Evolutionary conservation across 1,140 invertebrate genomes (phyloP).

Genomic region (Drosophila varians): DNA sequence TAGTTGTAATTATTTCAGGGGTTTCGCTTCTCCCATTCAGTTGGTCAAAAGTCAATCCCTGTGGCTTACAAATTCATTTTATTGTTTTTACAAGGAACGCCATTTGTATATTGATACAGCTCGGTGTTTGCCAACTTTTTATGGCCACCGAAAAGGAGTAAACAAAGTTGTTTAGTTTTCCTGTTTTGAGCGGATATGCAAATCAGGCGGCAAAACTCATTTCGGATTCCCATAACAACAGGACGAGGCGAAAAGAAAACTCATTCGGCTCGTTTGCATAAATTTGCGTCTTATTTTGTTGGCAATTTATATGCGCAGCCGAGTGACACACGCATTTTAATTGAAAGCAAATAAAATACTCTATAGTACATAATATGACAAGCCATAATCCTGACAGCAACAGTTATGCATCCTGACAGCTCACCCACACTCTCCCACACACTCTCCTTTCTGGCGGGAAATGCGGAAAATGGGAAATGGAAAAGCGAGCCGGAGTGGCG

Average conservation of each 20-base stretch:
- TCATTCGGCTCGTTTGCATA: slow-evolving; percentile 60
- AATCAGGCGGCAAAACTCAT: slow-evolving; percentile 55
- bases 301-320: slow-evolving; percentile 72
- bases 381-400: slow-evolving; percentile 78
- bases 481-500: neutral
- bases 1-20: neutral
- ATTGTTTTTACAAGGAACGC: slow-evolving; percentile 43
- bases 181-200: slow-evolving; percentile 54
- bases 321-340: slow-evolving; percentile 76
- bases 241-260: slow-evolving; percentile 10
- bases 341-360: slow-evolving; percentile 81
- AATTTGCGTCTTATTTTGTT: slow-evolving; percentile 73
- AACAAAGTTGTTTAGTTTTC: slow-evolving; percentile 67
- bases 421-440: neutral
- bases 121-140: slow-evolving; percentile 30
- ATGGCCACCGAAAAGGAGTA: slow-evolving; percentile 34
- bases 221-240: slow-evolving; percentile 40
- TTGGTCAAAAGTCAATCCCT: neutral
- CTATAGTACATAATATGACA: slow-evolving; percentile 78
- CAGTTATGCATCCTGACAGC: slow-evolving; percentile 77
- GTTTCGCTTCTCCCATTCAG: neutral
- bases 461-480: slow-evolving; percentile 2
- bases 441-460: neutral
- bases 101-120: slow-evolving; percentile 27
- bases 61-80: slow-evolving; percentile 33